phyloP scores from a whole-genome alignment of 64 coral and sea anemone species.

The Pachyseris speciosa region DNA sequence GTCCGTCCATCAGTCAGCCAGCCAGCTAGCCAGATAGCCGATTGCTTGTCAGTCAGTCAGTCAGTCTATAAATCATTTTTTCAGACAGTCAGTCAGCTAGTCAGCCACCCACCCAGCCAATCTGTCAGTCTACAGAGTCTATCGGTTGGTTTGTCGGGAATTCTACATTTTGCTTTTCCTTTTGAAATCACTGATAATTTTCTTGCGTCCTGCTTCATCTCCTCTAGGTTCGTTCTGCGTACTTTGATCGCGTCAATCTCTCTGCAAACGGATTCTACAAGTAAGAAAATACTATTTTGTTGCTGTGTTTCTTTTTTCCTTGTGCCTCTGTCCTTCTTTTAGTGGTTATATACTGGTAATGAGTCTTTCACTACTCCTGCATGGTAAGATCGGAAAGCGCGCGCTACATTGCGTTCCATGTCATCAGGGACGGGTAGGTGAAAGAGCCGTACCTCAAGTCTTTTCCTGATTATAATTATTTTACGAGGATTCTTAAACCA shows the following conservation, averaged over 20 bases:
- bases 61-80: neutral
- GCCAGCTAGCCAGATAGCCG: too few relatives aligned
- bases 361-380: too few relatives aligned
- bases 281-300: neutral
- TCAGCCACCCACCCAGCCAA: neutral
- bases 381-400: too few relatives aligned
- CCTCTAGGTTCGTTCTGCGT: slow-evolving; percentile 15
- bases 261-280: slow-evolving; percentile 72
- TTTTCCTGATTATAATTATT: too few relatives aligned
- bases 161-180: too few relatives aligned
- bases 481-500: too few relatives aligned
- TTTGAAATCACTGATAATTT: neutral
- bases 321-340: neutral
- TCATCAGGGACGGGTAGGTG: too few relatives aligned
- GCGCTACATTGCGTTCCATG: too few relatives aligned
- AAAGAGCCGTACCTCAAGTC: too few relatives aligned
- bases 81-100: too few relatives aligned
- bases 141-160: neutral
- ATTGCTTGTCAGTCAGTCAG: neutral
- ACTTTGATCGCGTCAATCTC: slow-evolving; percentile 63
- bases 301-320: neutral
- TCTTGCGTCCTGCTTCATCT: neutral
- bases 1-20: neutral
- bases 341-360: neutral
- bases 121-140: neutral